These are phyloP conservation scores for Eretmochelys imbricata DNA, from an alignment of 2,113 vertebrate genomes.

Conservation along the genomic window DNA sequence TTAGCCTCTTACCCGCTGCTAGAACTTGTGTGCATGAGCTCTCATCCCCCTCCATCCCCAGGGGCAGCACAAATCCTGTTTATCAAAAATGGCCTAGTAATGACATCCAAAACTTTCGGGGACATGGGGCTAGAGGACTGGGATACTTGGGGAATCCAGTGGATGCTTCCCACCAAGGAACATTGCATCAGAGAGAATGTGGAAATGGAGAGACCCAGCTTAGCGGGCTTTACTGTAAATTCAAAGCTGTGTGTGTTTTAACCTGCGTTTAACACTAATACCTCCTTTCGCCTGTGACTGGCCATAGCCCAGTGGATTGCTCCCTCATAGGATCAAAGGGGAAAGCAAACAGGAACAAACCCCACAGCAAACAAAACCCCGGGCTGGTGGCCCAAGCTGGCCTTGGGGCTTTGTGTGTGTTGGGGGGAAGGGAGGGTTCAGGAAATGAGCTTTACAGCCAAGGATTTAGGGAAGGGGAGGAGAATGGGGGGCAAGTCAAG, in stretches of 20 bases:
- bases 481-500: neutral
- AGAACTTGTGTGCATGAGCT: neutral
- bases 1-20: neutral
- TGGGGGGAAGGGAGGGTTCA: neutral
- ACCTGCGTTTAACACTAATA: neutral
- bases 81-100: neutral
- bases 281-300: neutral
- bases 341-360: neutral
- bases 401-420: neutral
- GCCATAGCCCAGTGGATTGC: neutral
- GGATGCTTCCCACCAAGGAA: neutral
- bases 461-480: neutral
- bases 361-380: neutral
- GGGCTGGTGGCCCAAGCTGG: neutral
- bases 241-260: neutral
- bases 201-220: neutral
- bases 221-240: neutral
- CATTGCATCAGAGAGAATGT: neutral
- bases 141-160: neutral
- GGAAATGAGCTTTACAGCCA: neutral
- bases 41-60: neutral
- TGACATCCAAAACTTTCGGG: neutral
- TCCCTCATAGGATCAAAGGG: neutral
- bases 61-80: neutral
- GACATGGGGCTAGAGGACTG: neutral